These are phyloP conservation scores for Henricia sp. DNA, from an alignment of 53 echinoderm and acorn worm genomes.

Conservation along the genomic window DNA sequence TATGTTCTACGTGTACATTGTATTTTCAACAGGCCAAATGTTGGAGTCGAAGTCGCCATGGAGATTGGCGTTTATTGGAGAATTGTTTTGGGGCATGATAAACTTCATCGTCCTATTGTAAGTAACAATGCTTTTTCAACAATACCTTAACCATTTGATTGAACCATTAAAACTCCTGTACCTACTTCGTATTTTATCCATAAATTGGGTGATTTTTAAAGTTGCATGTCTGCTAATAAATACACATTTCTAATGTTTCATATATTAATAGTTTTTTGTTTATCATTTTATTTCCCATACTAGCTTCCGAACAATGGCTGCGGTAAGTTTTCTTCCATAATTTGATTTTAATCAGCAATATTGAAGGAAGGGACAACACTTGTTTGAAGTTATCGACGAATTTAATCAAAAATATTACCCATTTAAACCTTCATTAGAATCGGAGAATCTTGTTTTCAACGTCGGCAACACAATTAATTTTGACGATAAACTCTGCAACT, in stretches of 20 bases:
- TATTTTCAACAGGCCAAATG: conserved; percentile 70
- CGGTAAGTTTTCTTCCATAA: conserved; percentile 59
- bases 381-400: too few species aligned
- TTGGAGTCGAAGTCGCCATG: conserved; percentile 74
- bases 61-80: conserved; percentile 83
- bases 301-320: conserved; percentile 87
- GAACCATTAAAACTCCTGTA: neutral
- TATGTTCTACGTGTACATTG: neutral
- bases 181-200: neutral
- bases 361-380: neutral
- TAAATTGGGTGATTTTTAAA: neutral
- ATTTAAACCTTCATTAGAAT: too few species aligned
- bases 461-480: too few species aligned
- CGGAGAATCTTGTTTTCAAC: too few species aligned
- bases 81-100: conserved; percentile 88
- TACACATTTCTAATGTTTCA: neutral
- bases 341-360: neutral
- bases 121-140: too few species aligned
- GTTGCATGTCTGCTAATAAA: neutral
- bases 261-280: neutral
- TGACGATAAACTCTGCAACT: too few species aligned
- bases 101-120: conserved; percentile 87
- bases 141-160: too few species aligned
- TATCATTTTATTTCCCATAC: conserved; percentile 10
- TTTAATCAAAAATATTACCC: too few species aligned